Base-by-base conservation (phyloP, 2,113 vertebrate genomes). In the Propithecus coquereli region DNA sequence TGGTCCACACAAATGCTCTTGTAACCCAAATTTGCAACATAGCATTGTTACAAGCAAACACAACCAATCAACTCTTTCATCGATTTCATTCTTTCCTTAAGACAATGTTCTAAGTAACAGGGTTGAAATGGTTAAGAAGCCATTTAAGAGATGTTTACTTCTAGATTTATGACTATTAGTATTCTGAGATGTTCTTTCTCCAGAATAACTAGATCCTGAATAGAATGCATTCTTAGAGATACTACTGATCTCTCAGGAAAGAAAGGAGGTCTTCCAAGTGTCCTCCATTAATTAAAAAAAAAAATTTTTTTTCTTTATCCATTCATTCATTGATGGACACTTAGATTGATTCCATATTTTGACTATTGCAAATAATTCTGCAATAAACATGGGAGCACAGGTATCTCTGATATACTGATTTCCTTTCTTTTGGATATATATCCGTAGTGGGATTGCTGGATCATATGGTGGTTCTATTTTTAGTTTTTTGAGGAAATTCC, bases 41-140 rank as follows among this genome's bases (percentile, higher is more conserved):
- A 61, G 37, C 61, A 59, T n/a, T 37, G 6, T 79, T 71, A 80
- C 32, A 83, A 86, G 73, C 18, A 50, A 74, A 59, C 52, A 93
- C 17, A 63, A 61, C 65, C 85, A 3, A 40, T 61, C 37, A 74
- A 32, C 1, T 18, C 5, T 86, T 59, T 23, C 37, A 59, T 47
- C 74, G 32, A 63, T 87, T 45, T 79, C 20, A 90, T 57, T 87
- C 43, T 92, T 87, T 43, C 22, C 65, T 97, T 34, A 77, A 81
- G 61, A 91, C 95, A 97, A 91, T 83, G 10, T 1, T 93, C 30
- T 57, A 73, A 92, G 94, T 71, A 91, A 91, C 34, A 57, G 10
- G 34, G n/a, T 59, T 93, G 43, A 66, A 92, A 65, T 70, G 52
- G 27, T 82, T 90, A 74, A 71, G 10, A 77, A 52, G 34, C 3